These are phyloP conservation scores for Beris morrisii DNA, from an alignment of 2,888 invertebrate species.

Conservation along the genomic window DNA sequence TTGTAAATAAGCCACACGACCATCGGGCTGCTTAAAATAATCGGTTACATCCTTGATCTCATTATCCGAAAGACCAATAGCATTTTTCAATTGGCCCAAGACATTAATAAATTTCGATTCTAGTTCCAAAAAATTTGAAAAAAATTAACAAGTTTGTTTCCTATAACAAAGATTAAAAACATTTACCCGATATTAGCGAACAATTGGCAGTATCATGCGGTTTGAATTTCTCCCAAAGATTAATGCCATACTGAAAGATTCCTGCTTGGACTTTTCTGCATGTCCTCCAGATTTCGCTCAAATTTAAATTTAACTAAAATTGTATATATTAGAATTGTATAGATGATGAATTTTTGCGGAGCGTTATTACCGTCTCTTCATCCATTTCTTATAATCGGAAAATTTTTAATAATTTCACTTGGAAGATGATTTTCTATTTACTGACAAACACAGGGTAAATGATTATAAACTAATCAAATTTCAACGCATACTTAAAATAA, in stretches of 20 bases:
- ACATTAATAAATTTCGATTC: constrained; percentile 75
- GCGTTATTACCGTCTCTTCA: background rate
- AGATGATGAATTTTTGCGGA: background rate
- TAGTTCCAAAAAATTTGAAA: constrained; percentile 51
- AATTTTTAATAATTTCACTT: too few species aligned
- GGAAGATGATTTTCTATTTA: too few species aligned
- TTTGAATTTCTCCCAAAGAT: constrained; percentile 71
- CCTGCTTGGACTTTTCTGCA: constrained; percentile 80
- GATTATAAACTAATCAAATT: too few species aligned
- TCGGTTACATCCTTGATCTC: constrained; percentile 74
- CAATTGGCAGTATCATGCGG: constrained; percentile 69
- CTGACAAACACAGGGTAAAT: too few species aligned
- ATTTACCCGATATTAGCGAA: constrained; percentile 67
- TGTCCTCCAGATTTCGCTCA: constrained; percentile 75
- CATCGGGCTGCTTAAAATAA: constrained; percentile 79
- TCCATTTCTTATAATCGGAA: background rate
- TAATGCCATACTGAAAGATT: constrained; percentile 70
- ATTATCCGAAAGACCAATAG: constrained; percentile 69
- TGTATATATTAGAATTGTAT: too few species aligned
- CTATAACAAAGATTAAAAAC: background rate
- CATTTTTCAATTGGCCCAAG: constrained; percentile 66
- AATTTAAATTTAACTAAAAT: constrained; percentile 41
- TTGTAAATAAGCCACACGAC: constrained; percentile 74
- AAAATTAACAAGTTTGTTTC: background rate
- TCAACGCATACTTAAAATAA: too few species aligned